Evolutionary conservation across 2,888 invertebrate genomes (phyloP), one percentile per base, ranked within the genome.

Genomic region (Euzophera pinguis): DNA sequence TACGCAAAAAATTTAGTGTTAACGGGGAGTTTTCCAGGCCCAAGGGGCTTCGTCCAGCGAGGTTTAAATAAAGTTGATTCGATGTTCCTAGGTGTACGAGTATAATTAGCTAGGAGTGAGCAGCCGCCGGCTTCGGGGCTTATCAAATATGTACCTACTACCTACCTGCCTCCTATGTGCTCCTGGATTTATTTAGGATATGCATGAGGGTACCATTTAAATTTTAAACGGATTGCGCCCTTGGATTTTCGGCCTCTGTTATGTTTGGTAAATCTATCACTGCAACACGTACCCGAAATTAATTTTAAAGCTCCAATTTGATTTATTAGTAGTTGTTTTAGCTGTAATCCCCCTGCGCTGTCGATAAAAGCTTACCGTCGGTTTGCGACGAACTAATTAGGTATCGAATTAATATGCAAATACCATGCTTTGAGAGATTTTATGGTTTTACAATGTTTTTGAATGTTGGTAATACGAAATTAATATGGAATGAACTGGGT

Each of bases 211-310:
- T 88, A 79, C 81, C 78, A 84, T 89, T 89, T 88, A 90, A 90
- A 90, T 89, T 90, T 90, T 89, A 88, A 90, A 89, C 85, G 89
- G 87, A 89, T 88, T 87, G 86, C 78, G 84, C 86, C 89, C 87
- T 90, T 88, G 86, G 85, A 84, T 85, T 84, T 79, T 70, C 71
- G 77, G 74, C 76, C 78, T 73, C 77, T 81, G 81, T 84, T 83
- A 73, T 84, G 81, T 82, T 84, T 81, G 74, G 81, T 75, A 81
- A 81, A 88, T 84, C 86, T 86, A 89, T 89, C 82, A 86, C 84
- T 83, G 84, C 77, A 70, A 69, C 69, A 62, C 60, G 66, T 60
- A 57, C 48, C 58, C 62, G 53, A 72, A 72, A 77, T 76, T 75
- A 78, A 79, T 83, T 82, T 80, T 74, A 78, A 79, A 78, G 75